Percentiles rank a stretch among this genome's conserved stretches.
Conservation (phyloP, 2,888 invertebrate species). For the Hemistola chrysoprasaria region DNA sequence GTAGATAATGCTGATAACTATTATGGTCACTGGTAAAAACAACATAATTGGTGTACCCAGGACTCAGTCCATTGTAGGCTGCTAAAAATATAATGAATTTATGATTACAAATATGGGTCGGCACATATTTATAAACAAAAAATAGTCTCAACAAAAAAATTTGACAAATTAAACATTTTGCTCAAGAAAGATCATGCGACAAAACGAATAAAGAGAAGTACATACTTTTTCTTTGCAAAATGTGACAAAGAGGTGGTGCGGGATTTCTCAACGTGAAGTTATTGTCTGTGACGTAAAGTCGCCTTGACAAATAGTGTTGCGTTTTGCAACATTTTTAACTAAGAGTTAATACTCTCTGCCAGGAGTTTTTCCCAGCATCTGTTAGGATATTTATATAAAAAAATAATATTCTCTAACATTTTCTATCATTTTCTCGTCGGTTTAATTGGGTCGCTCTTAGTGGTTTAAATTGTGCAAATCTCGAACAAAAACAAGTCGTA, state of each 20-base stretch:
- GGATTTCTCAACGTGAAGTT: conserved; percentile 72
- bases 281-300: conserved; percentile 72
- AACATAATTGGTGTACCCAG: no score
- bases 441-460: conserved; percentile 5
- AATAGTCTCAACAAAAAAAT: no score
- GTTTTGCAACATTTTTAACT: conserved; percentile 68
- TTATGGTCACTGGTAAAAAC: no score
- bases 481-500: conserved; percentile 13
- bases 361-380: conserved; percentile 30
- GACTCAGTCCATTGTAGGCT: no score
- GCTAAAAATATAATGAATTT: no score
- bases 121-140: no score
- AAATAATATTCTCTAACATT: conserved; percentile 7
- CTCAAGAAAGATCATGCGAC: conserved; percentile 38
- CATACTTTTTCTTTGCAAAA: conserved; percentile 71
- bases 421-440: neutral
- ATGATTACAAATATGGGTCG: no score
- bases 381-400: conserved; percentile 8
- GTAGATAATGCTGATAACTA: no score
- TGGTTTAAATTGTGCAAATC: conserved; percentile 8
- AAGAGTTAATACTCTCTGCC: conserved; percentile 49
- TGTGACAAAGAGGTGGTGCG: conserved; percentile 71
- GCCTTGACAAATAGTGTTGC: conserved; percentile 66
- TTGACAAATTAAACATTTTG: conserved; percentile 13
- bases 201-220: conserved; percentile 62